Evolutionary conservation across 2,797 vertebrate species (phyloP), one percentile per base, ranked within the genome.

Genomic region (Jordanella pulchra): DNA sequence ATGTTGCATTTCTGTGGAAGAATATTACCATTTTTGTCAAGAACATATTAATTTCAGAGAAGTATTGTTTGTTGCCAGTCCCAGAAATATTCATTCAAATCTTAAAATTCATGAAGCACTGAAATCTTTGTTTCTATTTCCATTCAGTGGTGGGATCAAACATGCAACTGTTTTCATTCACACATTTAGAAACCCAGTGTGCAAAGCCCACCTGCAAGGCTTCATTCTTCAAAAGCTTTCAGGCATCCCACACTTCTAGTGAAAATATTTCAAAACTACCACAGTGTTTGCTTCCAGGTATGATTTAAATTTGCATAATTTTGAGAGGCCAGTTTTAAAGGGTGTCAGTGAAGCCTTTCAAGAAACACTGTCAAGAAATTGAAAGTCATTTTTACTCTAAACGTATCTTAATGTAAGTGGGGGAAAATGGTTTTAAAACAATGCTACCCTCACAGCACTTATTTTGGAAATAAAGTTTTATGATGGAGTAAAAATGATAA

Each of bases 191-290:
- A 35, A 39, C 58, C 17, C 21, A 32, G 30, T 32, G 56, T 18
- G 48, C 28, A 48, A 32, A 56, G 30, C 56, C 48, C 45, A 35
- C n/a, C 47, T 68, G 39, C 71, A 76, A 44, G 30, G 35, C 10
- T 11, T 13, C 14, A 73, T 63, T 76, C 42, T 65, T 76, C 56
- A 28, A 54, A 47, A 69, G 76, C 69, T 69, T 44, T 69, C 42
- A 15, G 63, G 64, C 68, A 73, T 71, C 39, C 65, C 35, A 54
- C 42, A 55, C 44, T 51, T 17, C 13, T 6, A 15, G 7, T 50
- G 25, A 73, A 76, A 71, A 70, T 23, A 65, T 67, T 65, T 65
- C 32, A 60, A 27, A 69, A 30, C 42, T 11, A 65, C 18, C 58
- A 58, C 9, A 32, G 35, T 13, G 23, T 63, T 67, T 48, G 44